These are phyloP conservation scores for Carpatolechia fugitivella DNA, from an alignment of 2,888 invertebrate genomes.

Conservation along the genomic window DNA sequence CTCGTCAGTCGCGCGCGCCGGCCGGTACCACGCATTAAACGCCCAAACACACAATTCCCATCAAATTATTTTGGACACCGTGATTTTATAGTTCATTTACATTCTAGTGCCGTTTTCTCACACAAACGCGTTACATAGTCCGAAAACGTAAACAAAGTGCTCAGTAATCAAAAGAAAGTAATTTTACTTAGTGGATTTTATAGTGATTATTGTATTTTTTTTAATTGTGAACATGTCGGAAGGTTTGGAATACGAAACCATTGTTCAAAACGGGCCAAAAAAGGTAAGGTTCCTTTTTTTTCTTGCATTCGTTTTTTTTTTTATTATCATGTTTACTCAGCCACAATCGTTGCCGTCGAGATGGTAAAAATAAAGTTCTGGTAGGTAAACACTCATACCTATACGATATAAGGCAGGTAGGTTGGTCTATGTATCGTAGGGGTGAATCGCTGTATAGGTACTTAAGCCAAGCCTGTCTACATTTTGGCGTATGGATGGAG, in stretches of 20 bases:
- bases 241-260: conserved; percentile 82
- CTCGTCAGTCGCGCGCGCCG: conserved; percentile 61
- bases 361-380: not conserved
- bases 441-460: too few species aligned
- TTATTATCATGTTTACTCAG: conserved; percentile 6
- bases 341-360: too few species aligned
- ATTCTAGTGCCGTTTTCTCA: not conserved
- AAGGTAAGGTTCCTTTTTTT: conserved; percentile 72
- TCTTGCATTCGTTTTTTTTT: conserved; percentile 22
- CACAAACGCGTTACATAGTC: not conserved
- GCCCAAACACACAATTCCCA: conserved; percentile 50
- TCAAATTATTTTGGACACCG: conserved; percentile 56
- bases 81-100: conserved; percentile 47
- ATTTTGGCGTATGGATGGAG: too few species aligned
- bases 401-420: too few species aligned
- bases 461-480: too few species aligned
- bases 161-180: conserved; percentile 43
- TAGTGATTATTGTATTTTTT: conserved; percentile 51
- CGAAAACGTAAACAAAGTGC: conserved; percentile 21
- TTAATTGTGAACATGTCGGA: conserved; percentile 73
- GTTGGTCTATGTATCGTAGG: too few species aligned
- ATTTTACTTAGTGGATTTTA: conserved; percentile 45
- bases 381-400: not conserved
- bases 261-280: conserved; percentile 82
- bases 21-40: conserved; percentile 53